These are phyloP conservation scores for Lates japonicus DNA, from an alignment of 2,797 vertebrate species.

Conservation along the genomic window DNA sequence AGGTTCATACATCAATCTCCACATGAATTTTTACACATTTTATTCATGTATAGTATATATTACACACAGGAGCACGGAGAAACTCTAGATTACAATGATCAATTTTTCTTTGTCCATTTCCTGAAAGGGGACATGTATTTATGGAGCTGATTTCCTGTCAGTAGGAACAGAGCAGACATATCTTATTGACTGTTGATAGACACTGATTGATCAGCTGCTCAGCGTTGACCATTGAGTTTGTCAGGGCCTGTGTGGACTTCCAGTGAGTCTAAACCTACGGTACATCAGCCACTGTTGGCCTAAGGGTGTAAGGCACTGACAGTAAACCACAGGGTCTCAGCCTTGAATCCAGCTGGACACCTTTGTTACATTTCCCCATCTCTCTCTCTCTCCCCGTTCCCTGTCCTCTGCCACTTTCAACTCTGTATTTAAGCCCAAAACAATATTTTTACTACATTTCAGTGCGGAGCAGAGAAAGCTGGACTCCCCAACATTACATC, in stretches of 20 bases:
- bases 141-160: slow-evolving; percentile 60
- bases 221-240: neutral
- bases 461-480: slow-evolving; percentile 9
- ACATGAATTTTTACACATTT: neutral
- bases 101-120: slow-evolving; percentile 47
- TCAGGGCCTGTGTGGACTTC: neutral
- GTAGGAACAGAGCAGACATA: slow-evolving; percentile 15
- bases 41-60: neutral
- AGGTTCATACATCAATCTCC: slow-evolving; percentile 1
- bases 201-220: slow-evolving; percentile 19
- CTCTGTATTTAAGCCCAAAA: no score
- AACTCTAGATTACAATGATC: slow-evolving; percentile 42
- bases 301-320: neutral
- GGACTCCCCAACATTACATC: slow-evolving; percentile 44
- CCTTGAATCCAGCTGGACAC: neutral
- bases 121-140: slow-evolving; percentile 52
- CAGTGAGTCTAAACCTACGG: neutral
- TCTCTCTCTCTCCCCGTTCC: neutral
- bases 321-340: neutral
- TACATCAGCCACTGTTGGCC: neutral
- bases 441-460: no score
- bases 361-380: no score
- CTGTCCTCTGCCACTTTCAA: neutral
- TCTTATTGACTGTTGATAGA: slow-evolving; percentile 40
- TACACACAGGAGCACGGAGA: neutral